These are phyloP conservation scores for Sterrhoptilus dennistouni DNA, from an alignment of 2,113 vertebrate genomes.

Conservation along the genomic window DNA sequence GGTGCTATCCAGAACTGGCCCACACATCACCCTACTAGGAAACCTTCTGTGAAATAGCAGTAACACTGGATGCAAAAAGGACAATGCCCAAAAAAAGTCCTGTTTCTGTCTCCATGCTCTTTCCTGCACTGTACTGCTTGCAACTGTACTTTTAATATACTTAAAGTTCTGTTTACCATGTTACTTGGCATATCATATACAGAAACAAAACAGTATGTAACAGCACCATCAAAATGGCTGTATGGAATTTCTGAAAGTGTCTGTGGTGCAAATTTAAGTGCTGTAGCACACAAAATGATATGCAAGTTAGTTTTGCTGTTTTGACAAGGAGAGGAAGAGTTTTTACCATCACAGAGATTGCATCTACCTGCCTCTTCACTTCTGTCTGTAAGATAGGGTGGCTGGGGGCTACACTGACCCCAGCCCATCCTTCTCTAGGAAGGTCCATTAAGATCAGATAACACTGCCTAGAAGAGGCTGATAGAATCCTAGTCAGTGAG, in stretches of 20 bases:
- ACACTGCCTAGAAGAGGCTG: not conserved
- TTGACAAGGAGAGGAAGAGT: not conserved
- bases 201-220: not conserved
- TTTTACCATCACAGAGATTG: not conserved
- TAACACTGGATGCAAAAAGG: not conserved
- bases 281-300: not conserved
- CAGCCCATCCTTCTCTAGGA: not conserved
- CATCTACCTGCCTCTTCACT: not conserved
- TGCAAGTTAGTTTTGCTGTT: not conserved
- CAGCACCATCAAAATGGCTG: not conserved
- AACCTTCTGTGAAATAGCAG: not conserved
- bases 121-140: not conserved
- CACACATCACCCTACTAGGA: not conserved
- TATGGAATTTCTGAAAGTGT: not conserved
- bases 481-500: not conserved
- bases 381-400: not conserved
- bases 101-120: not conserved
- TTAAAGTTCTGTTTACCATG: rapidly evolving
- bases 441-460: not conserved
- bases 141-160: not conserved
- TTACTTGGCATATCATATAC: not conserved
- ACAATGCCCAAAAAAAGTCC: not conserved
- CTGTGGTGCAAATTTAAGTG: not conserved
- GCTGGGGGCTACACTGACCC: not conserved
- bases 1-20: not conserved